Evolutionary conservation across 2,797 vertebrate species (phyloP).

Genomic region (Petrocephalus schoutedeni): DNA sequence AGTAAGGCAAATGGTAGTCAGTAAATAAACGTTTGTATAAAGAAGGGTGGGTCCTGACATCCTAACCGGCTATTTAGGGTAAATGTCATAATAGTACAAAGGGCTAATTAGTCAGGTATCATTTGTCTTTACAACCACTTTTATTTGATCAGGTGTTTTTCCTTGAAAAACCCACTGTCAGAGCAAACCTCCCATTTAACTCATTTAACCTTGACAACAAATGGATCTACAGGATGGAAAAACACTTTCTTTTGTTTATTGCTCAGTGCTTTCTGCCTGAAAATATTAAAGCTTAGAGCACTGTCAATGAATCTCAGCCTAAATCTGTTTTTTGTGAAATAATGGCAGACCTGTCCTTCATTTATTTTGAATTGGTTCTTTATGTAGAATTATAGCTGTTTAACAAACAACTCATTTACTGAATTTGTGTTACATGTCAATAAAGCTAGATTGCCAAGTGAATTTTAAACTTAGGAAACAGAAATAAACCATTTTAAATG

Average conservation of each 20-base stretch:
- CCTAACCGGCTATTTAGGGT: neutral
- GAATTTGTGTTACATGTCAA: neutral
- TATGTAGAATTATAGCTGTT: neutral
- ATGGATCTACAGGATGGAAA: neutral
- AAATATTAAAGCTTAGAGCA: neutral
- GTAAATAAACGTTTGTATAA: constrained; percentile 11
- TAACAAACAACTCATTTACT: neutral
- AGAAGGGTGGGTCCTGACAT: neutral
- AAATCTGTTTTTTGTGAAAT: neutral
- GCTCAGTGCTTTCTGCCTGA: neutral
- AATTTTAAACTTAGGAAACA: neutral
- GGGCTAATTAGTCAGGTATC: neutral
- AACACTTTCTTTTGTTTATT: neutral
- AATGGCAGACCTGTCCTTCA: neutral
- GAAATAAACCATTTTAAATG: neutral
- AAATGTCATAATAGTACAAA: neutral
- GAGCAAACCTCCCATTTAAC: neutral
- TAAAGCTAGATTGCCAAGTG: neutral
- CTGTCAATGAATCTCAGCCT: neutral
- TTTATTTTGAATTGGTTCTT: neutral
- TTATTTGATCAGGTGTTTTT: constrained; percentile 16
- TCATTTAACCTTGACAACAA: neutral
- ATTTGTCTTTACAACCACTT: neutral
- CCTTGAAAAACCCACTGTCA: neutral
- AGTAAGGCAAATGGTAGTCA: constrained; percentile 7